Percentiles rank a stretch among this genome's conserved stretches.
Conservation (phyloP, 2,797 vertebrate genomes). For the Pangasius krempfi region DNA sequence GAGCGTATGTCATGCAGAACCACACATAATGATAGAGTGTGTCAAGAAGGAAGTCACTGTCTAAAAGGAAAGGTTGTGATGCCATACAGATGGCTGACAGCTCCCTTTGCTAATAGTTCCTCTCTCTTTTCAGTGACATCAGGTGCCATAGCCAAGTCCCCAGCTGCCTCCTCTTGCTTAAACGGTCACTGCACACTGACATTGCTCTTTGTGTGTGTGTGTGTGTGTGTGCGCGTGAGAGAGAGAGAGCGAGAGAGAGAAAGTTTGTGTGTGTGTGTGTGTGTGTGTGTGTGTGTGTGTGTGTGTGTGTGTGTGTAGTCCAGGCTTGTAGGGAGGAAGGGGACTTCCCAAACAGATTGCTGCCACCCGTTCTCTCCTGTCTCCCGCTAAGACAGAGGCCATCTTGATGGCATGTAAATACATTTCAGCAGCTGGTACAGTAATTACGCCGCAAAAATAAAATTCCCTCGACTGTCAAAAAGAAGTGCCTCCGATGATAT, state of each 20-base stretch:
- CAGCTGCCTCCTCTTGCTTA: slow-evolving; percentile 46
- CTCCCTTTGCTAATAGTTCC: slow-evolving; percentile 26
- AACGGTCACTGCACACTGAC: slow-evolving; percentile 56
- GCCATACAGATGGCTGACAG: slow-evolving; percentile 28
- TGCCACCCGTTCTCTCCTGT: slow-evolving; percentile 45
- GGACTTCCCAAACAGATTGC: slow-evolving; percentile 57
- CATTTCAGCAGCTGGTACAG: slow-evolving; percentile 64
- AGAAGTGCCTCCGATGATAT: slow-evolving; percentile 53
- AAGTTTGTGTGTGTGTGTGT: not conserved
- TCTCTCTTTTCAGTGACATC: slow-evolving; percentile 49
- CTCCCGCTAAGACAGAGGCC: slow-evolving; percentile 53
- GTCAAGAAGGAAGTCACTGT: slow-evolving; percentile 11
- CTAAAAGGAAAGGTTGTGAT: slow-evolving; percentile 34
- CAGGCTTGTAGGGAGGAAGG: slow-evolving; percentile 31
- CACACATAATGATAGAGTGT: slow-evolving; percentile 40
- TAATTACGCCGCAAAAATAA: slow-evolving; percentile 62
- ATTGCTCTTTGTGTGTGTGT: slow-evolving; percentile 20
- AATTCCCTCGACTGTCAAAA: slow-evolving; percentile 58
- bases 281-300: not conserved
- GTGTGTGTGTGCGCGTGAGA: not conserved
- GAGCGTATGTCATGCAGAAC: slow-evolving; percentile 38
- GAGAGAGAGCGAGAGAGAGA: not conserved
- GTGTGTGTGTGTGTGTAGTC: not conserved
- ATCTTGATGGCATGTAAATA: slow-evolving; percentile 61
- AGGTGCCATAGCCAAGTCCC: slow-evolving; percentile 38